Percentiles rank a stretch among this genome's conserved stretches.
These are phyloP conservation scores for Euglossa dilemma DNA, from an alignment of 1,140 invertebrate genomes.

Conservation along the genomic window DNA sequence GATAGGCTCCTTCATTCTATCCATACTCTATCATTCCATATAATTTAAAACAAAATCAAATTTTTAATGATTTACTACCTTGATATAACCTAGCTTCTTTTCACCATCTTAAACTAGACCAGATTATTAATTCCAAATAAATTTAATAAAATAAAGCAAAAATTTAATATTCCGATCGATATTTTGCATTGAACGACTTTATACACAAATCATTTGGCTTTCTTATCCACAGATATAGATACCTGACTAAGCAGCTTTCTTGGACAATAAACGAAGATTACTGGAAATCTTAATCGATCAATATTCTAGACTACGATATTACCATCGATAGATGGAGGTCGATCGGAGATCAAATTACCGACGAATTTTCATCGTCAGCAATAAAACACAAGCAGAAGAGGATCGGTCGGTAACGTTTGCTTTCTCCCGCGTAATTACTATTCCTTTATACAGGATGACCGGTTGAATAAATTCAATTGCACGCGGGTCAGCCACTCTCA, in stretches of 20 bases:
- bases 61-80: no score
- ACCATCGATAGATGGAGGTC: not conserved
- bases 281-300: not conserved
- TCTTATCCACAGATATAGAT: no score
- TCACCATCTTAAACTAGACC: no score
- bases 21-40: no score
- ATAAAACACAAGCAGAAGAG: not conserved
- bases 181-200: no score
- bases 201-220: no score
- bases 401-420: not conserved
- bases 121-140: no score
- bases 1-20: not conserved
- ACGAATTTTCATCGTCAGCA: not conserved
- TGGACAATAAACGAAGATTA: not conserved
- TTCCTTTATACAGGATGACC: not conserved
- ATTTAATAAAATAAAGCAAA: no score
- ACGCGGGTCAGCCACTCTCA: not conserved
- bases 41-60: no score
- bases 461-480: conserved; percentile 13
- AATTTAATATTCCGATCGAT: no score
- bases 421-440: conserved; percentile 10
- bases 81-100: no score
- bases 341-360: not conserved
- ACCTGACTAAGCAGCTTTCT: no score
- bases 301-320: not conserved